A percentile compares a stretch with the other conserved stretches of the same genome.
Conservation (phyloP, 2,888 invertebrate species). For the Lamellibrachia columna region DNA sequence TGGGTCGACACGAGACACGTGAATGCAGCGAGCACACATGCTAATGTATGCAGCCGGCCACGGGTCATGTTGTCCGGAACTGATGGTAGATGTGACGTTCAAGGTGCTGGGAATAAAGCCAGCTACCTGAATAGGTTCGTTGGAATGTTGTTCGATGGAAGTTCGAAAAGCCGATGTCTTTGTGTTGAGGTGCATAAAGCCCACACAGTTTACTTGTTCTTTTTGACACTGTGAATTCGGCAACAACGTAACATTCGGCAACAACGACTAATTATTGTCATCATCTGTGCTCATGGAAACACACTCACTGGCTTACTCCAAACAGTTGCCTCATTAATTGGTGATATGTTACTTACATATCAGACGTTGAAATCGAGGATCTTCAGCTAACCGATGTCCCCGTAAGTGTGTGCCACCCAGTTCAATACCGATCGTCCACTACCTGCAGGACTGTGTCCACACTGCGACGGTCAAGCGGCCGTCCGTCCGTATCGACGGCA, state of each 20-base stretch:
- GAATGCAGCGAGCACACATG: background rate
- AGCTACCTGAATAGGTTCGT: background rate
- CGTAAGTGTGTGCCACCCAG: background rate
- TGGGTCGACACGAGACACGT: background rate
- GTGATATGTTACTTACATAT: background rate
- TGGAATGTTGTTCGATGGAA: background rate
- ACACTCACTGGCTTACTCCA: background rate
- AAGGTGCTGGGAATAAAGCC: background rate
- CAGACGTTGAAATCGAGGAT: background rate
- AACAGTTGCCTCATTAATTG: background rate
- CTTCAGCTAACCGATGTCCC: background rate
- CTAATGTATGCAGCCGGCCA: background rate
- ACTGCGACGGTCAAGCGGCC: background rate
- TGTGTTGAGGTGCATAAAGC: background rate
- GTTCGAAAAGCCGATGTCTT: background rate
- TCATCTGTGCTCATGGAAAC: background rate
- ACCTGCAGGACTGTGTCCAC: background rate
- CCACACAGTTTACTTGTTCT: background rate
- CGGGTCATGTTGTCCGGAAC: background rate
- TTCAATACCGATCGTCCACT: background rate
- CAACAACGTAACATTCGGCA: background rate
- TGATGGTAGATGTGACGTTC: background rate
- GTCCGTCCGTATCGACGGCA: background rate
- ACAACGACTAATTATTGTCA: background rate
- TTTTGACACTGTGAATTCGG: background rate